Conservation (phyloP, 2,113 vertebrate genomes). For the Dendrocopos noguchii region DNA sequence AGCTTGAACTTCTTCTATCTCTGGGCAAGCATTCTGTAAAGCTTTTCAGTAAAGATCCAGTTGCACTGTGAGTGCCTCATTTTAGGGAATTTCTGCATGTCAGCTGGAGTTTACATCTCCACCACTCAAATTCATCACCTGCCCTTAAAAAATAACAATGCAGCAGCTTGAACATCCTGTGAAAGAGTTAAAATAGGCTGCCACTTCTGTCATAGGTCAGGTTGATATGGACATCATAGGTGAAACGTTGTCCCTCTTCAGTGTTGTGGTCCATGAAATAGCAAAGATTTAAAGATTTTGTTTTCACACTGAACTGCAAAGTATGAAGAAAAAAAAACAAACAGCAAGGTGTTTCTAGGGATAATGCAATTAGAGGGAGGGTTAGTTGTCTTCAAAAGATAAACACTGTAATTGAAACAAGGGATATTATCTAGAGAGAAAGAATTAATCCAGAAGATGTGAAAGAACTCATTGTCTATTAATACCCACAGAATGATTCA, state of each 20-base stretch:
- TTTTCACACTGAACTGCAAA: not conserved
- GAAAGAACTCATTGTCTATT: slow-evolving; percentile 30
- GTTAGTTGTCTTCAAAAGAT: slow-evolving; percentile 33
- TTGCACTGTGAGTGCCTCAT: rapidly evolving
- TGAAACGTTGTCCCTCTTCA: not conserved
- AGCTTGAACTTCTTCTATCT: not conserved
- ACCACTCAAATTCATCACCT: not conserved
- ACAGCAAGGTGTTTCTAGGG: slow-evolving; percentile 38
- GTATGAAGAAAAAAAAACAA: not conserved
- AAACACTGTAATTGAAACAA: slow-evolving; percentile 61
- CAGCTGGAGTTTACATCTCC: not conserved
- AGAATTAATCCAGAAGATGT: slow-evolving; percentile 24
- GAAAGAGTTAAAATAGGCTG: not conserved
- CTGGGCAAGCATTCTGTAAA: not conserved
- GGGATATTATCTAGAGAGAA: not conserved
- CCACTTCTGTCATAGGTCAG: not conserved
- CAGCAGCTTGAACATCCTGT: not conserved
- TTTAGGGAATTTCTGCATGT: not conserved
- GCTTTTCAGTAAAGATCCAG: not conserved
- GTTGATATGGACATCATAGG: not conserved
- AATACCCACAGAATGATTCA: slow-evolving; percentile 33
- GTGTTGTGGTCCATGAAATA: not conserved
- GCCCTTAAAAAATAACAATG: not conserved
- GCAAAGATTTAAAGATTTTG: not conserved
- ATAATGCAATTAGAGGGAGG: slow-evolving; percentile 17